Conservation (phyloP, 1,140 invertebrate species). For the Reticulitermes speratus region DNA sequence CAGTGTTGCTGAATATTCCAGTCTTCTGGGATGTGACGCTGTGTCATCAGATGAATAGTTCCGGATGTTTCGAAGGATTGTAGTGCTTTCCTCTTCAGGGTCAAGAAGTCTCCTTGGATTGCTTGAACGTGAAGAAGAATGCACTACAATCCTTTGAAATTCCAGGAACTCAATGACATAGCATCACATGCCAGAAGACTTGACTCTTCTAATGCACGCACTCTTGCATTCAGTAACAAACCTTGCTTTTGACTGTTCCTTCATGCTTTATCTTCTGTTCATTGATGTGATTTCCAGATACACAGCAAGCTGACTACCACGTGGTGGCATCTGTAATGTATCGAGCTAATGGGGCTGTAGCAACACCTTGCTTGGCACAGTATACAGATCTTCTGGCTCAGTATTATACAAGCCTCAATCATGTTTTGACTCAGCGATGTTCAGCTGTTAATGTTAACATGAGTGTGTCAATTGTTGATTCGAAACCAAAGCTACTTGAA, state of each 20-base stretch:
- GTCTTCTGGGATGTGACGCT: no score
- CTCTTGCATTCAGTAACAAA: no score
- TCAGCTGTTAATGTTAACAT: slow-evolving; percentile 93
- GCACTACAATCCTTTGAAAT: no score
- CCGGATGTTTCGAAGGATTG: no score
- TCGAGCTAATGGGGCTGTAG: slow-evolving; percentile 83
- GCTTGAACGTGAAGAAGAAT: no score
- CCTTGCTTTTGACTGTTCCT: not conserved
- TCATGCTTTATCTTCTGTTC: not conserved
- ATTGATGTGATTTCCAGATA: slow-evolving; percentile 58
- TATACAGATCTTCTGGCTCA: slow-evolving; percentile 82
- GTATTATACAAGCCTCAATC: slow-evolving; percentile 78
- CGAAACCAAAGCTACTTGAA: slow-evolving; percentile 71
- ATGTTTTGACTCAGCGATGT: slow-evolving; percentile 83
- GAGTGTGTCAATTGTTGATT: slow-evolving; percentile 86
- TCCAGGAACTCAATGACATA: no score
- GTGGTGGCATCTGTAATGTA: slow-evolving; percentile 87
- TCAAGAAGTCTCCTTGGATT: no score
- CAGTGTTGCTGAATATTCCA: no score
- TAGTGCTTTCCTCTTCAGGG: no score
- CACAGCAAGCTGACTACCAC: slow-evolving; percentile 90
- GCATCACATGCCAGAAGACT: no score
- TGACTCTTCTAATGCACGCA: no score
- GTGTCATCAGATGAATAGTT: no score
- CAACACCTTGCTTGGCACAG: slow-evolving; percentile 76